Evolutionary conservation across 2,113 vertebrate genomes (phyloP).

Genomic region (Telmatochromis sp.): DNA sequence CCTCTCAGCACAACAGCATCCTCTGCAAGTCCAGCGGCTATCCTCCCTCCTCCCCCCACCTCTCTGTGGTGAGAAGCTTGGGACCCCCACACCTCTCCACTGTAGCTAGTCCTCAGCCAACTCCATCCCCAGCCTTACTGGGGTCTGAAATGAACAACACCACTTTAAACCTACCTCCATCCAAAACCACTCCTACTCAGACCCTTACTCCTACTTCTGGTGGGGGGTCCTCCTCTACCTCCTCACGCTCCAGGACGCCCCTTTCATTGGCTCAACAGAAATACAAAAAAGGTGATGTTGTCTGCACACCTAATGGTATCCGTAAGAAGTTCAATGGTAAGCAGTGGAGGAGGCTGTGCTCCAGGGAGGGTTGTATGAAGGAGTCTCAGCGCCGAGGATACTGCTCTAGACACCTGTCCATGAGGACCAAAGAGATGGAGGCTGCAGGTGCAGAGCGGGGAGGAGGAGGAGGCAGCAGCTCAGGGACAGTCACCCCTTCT

Average conservation of each 20-base stretch:
- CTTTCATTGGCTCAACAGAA: constrained; percentile 83
- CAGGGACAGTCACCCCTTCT: constrained; percentile 72
- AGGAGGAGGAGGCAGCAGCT: constrained; percentile 75
- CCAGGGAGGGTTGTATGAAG: constrained; percentile 89
- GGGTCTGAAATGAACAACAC: constrained; percentile 37
- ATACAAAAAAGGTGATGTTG: constrained; percentile 90
- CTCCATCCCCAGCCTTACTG: constrained; percentile 28
- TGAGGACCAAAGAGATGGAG: constrained; percentile 91
- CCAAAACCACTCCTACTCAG: constrained; percentile 60
- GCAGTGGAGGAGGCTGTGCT: constrained; percentile 90
- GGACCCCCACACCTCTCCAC: constrained; percentile 42
- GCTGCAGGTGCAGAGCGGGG: constrained; percentile 72
- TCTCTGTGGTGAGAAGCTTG: constrained; percentile 54
- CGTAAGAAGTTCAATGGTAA: constrained; percentile 93
- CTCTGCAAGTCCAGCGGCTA: constrained; percentile 62
- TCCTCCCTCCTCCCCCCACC: constrained; percentile 48
- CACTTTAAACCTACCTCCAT: constrained; percentile 53
- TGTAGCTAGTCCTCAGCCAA: constrained; percentile 40
- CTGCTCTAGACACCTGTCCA: constrained; percentile 88
- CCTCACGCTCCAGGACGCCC: constrained; percentile 80
- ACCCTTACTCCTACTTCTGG: constrained; percentile 48
- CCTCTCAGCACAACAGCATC: constrained; percentile 56
- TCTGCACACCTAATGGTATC: constrained; percentile 88
- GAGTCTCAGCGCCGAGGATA: constrained; percentile 88
- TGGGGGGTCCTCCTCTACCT: constrained; percentile 62